A percentile compares a stretch with the other conserved stretches of the same genome.
These are phyloP conservation scores for Steinernema scapterisci DNA, from an alignment of 2,888 invertebrate species.

Conservation along the genomic window DNA sequence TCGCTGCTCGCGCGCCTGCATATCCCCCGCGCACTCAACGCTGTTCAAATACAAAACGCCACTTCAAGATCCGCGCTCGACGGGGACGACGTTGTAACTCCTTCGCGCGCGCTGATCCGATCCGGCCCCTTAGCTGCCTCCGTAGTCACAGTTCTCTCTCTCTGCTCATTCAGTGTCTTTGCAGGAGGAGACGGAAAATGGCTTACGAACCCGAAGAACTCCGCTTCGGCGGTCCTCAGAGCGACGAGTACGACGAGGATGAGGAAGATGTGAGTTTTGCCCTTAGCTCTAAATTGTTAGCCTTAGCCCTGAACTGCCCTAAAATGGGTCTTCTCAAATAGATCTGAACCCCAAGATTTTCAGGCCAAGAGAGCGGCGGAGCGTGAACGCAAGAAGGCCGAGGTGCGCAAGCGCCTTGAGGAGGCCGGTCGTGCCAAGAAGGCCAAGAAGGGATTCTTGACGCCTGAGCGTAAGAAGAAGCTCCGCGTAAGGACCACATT, in stretches of 20 bases:
- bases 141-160: neutral
- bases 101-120: neutral
- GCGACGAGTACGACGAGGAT: conserved; percentile 46
- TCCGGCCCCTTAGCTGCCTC: conserved; percentile 2
- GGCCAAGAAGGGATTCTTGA: conserved; percentile 98
- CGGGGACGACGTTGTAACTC: conserved; percentile 4
- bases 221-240: conserved; percentile 50
- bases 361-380: conserved; percentile 73
- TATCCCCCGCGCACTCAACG: conserved; percentile 26
- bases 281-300: conserved; percentile 33
- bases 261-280: conserved; percentile 34
- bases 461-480: conserved; percentile 99
- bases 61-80: conserved; percentile 19
- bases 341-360: too few relatives aligned
- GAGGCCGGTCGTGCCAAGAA: conserved; percentile 98
- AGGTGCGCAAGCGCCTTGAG: conserved; percentile 97
- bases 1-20: neutral
- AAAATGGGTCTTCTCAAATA: too few relatives aligned
- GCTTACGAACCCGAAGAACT: conserved; percentile 37
- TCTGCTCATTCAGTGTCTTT: neutral
- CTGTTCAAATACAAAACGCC: conserved; percentile 20
- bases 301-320: neutral
- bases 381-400: conserved; percentile 97
- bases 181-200: conserved; percentile 4
- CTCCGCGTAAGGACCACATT: conserved; percentile 81